These are phyloP conservation scores for Engystomops pustulosus DNA, from an alignment of 2,113 vertebrate species.

Conservation along the genomic window DNA sequence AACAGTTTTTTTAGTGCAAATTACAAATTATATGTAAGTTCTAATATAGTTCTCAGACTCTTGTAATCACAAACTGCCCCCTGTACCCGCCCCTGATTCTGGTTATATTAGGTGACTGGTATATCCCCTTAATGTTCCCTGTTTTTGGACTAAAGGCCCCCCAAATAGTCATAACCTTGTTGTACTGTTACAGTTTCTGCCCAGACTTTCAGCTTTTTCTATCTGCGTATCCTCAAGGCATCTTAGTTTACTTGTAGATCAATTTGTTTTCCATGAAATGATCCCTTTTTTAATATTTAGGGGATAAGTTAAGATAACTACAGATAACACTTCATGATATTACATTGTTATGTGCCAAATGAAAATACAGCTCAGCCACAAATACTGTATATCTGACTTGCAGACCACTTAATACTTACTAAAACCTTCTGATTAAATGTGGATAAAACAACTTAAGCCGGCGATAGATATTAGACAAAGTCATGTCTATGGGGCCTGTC, in stretches of 20 bases:
- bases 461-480: not conserved
- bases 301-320: not conserved
- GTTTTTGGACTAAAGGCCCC: no score
- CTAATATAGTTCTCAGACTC: no score
- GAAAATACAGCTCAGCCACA: not conserved
- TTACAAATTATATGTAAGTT: no score
- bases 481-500: not conserved
- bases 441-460: slow-evolving; percentile 17
- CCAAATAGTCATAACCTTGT: not conserved
- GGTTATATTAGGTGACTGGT: no score
- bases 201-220: not conserved
- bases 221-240: not conserved
- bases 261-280: not conserved
- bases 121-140: no score
- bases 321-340: not conserved
- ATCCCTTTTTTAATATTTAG: not conserved
- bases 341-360: not conserved
- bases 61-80: no score
- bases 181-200: not conserved
- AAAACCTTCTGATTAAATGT: slow-evolving; percentile 27
- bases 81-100: no score
- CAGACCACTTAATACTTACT: slow-evolving; percentile 11
- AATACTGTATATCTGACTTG: not conserved
- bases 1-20: no score
- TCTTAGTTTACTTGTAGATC: not conserved